phyloP scores from a whole-genome alignment of 2,113 vertebrate genomes.

The Chinchilla lanigera region DNA sequence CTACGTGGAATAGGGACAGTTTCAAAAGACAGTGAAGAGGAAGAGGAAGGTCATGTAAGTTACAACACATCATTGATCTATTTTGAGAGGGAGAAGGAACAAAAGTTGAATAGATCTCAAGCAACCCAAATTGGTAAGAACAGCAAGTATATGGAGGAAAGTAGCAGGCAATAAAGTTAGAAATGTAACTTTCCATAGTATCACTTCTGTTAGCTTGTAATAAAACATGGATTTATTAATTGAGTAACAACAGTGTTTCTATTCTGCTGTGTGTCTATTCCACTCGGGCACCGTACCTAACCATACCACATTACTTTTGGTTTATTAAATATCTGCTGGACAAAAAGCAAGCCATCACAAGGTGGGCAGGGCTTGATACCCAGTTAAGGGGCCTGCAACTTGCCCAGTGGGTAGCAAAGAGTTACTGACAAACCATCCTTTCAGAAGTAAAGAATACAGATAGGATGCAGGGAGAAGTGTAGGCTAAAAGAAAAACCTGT shows the following conservation, averaged over 20 bases:
- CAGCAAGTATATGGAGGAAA: not conserved
- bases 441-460: not conserved
- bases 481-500: not conserved
- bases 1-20: not conserved
- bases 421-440: not conserved
- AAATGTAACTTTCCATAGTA: not conserved
- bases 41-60: not conserved
- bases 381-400: not conserved
- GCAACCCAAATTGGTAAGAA: not conserved
- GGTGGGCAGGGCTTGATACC: not conserved
- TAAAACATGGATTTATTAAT: not conserved
- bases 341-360: not conserved
- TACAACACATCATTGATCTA: not conserved
- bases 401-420: not conserved
- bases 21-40: not conserved
- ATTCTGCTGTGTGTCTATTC: not conserved
- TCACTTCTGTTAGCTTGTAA: not conserved
- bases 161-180: not conserved
- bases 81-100: not conserved
- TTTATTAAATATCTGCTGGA: constrained; percentile 1
- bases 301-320: not conserved
- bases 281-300: not conserved
- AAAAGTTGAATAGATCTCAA: not conserved
- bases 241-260: not conserved
- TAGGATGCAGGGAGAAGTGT: not conserved